phyloP scores from a whole-genome alignment of 2,113 vertebrate genomes.

The Tympanuchus pallidicinctus region DNA sequence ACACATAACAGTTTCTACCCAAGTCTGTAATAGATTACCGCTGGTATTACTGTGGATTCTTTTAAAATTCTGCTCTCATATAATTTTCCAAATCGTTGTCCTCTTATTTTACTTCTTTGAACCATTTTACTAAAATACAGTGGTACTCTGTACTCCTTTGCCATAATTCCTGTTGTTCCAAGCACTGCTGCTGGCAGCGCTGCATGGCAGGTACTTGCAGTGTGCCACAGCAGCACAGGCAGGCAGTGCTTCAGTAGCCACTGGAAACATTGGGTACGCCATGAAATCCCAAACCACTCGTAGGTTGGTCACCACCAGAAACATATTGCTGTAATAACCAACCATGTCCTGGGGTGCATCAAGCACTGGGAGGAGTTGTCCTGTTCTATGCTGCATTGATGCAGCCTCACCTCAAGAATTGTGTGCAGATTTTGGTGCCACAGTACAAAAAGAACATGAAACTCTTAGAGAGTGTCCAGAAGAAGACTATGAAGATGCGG shows the following conservation, averaged over 20 bases:
- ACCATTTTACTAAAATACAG: not conserved
- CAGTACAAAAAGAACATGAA: too few species aligned
- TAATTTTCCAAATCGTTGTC: not conserved
- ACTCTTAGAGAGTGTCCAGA: too few species aligned
- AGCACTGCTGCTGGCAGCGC: not conserved
- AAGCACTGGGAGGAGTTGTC: too few species aligned
- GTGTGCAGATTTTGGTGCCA: too few species aligned
- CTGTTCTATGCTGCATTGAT: too few species aligned
- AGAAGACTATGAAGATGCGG: too few species aligned
- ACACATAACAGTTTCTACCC: not conserved
- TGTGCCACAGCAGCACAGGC: not conserved
- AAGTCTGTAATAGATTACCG: not conserved
- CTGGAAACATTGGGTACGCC: not conserved
- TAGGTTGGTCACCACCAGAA: not conserved
- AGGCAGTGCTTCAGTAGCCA: not conserved
- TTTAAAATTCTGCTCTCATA: not conserved
- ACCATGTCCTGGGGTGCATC: too few species aligned
- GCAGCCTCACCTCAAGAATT: too few species aligned
- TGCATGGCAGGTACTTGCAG: not conserved
- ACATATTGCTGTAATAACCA: not conserved
- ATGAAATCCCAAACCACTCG: not conserved
- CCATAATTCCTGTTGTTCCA: not conserved
- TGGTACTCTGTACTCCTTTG: not conserved
- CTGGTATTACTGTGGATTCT: not conserved
- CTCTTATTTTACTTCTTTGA: conserved; percentile 5